These are phyloP conservation scores for Eupithecia vulgata DNA, from an alignment of 2,888 invertebrate species.

Conservation along the genomic window DNA sequence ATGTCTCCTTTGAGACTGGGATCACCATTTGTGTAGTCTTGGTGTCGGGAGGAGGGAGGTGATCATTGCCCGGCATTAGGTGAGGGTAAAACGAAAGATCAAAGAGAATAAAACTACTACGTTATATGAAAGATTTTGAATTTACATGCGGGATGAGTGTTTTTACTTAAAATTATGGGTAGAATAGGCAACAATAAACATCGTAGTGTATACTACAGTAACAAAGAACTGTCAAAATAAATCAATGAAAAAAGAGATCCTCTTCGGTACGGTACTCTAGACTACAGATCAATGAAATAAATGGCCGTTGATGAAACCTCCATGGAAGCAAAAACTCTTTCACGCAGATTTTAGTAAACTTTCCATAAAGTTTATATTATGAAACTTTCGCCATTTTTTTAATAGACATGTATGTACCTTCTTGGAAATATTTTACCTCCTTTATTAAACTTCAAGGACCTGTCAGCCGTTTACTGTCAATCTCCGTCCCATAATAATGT, in stretches of 20 bases:
- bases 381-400: neutral
- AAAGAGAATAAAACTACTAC: too few species aligned
- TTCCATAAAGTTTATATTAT: neutral
- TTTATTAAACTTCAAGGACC: neutral
- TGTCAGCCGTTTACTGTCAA: slow-evolving; percentile 15
- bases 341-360: neutral
- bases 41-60: slow-evolving; percentile 50
- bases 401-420: neutral
- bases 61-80: neutral
- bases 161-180: neutral
- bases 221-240: neutral
- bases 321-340: neutral
- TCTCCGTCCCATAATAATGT: slow-evolving; percentile 19
- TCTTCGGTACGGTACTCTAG: too few species aligned
- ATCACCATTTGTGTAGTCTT: slow-evolving; percentile 69
- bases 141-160: neutral
- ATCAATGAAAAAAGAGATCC: too few species aligned
- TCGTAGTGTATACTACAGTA: neutral
- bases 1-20: slow-evolving; percentile 68
- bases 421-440: neutral
- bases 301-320: too few species aligned
- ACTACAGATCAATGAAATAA: too few species aligned
- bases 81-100: neutral
- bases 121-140: too few species aligned
- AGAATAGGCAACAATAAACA: neutral